phyloP scores from a whole-genome alignment of 37 sponge, comb jelly and placozoan genomes.

The Beroe ovata region DNA sequence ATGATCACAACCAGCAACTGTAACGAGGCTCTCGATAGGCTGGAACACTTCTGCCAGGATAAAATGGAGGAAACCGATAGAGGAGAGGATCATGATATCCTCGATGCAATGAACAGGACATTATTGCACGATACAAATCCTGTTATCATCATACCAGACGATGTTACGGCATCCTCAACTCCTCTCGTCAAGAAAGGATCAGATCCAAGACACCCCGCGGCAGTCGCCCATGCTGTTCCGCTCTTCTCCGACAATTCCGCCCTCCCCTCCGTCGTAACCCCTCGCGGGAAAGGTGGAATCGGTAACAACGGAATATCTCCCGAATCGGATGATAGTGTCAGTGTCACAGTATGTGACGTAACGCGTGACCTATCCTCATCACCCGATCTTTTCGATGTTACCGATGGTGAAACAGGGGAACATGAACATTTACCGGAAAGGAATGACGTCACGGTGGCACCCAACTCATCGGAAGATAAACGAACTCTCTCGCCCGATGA shows the following conservation, averaged over 20 bases:
- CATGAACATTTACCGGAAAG: too few species aligned
- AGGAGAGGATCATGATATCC: too few species aligned
- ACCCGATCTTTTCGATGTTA: neutral
- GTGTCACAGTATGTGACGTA: too few species aligned
- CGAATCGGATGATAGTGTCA: too few species aligned
- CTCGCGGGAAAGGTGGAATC: neutral
- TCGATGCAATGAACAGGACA: too few species aligned
- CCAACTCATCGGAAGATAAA: neutral
- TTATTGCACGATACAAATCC: too few species aligned
- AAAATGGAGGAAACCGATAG: neutral
- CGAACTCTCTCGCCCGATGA: slow-evolving; percentile 47
- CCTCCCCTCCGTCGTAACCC: neutral
- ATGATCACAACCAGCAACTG: slow-evolving; percentile 8
- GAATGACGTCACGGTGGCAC: neutral
- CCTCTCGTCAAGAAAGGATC: neutral
- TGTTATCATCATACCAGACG: too few species aligned
- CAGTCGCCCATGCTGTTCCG: neutral
- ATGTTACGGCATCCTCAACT: too few species aligned
- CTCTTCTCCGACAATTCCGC: neutral
- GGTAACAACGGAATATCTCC: too few species aligned
- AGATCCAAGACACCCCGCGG: neutral
- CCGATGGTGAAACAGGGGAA: neutral
- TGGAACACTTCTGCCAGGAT: slow-evolving; percentile 34
- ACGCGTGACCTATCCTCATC: neutral
- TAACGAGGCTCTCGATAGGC: slow-evolving; percentile 7